Base-by-base conservation (phyloP, 2,888 invertebrate genomes). In the Chalcosyrphus nemorum region DNA sequence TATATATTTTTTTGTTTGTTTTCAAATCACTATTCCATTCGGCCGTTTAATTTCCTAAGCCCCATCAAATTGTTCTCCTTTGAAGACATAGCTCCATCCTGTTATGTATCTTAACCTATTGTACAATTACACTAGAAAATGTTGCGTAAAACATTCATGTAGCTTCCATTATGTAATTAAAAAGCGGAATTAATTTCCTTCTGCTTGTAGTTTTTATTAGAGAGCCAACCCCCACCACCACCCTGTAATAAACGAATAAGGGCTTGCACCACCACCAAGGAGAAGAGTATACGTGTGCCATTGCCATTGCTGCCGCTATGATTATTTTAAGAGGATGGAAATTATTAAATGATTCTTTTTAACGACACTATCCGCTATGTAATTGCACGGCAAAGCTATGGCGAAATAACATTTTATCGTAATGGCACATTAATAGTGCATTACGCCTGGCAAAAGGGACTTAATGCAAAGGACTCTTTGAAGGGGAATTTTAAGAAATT, bases 271-370 rank as follows among this genome's bases (percentile, higher is more conserved):
- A 50, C 38, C 52, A n/a, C 24, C 2, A 4, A 24, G 4, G 35
- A 15, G 45, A 7, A 47, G 24, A 19, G 52, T 6, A 29, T 19
- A 15, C 32, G 17, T 24, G 15, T 19, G 17, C 45, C 15, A 47
- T 43, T 19, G 17, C 45, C 15, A 47, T 43, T 75, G 54, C 61
- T 63, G 32, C 27, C 13, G 19, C 63, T 43, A 35, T 38, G 61
- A 65, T 63, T 65, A 52, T 76, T 71, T 65, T 56, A 71, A 81
- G 52, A 57, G 81, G 41, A 76, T 65, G 70, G 56, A 65, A 57
- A 76, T 81, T 81, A 71, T 81, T 75, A 76, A 76, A 76, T 76
- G 65, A 76, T 59, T 68, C 80, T 80, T 76, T n/a, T 81, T 65
- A 81, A 81, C 70, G 70, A 65, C 65, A 70, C 81, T 65, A 70